A percentile compares a stretch with the other conserved stretches of the same genome.
These are phyloP conservation scores for Romanomermis culicivorax DNA, from an alignment of 2,888 invertebrate species.

Conservation along the genomic window DNA sequence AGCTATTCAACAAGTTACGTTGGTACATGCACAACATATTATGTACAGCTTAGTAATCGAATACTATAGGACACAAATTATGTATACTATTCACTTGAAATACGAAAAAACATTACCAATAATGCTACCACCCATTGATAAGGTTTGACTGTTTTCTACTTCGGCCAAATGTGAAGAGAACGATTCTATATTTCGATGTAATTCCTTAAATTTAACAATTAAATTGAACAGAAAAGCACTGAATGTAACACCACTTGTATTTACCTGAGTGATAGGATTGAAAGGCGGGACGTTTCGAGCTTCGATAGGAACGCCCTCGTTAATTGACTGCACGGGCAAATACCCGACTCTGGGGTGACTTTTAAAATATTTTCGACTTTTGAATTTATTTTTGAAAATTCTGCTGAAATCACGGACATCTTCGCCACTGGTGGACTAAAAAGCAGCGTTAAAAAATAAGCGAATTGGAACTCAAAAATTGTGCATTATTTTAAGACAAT, in stretches of 20 bases:
- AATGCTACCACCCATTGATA: background rate
- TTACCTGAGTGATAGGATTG: slow-evolving; percentile 34
- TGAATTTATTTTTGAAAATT: slow-evolving; percentile 67
- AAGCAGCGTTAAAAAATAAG: too few relatives aligned
- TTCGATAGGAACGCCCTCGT: slow-evolving; percentile 23
- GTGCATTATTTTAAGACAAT: too few relatives aligned
- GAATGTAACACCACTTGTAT: background rate
- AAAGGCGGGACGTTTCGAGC: slow-evolving; percentile 41
- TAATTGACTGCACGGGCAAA: slow-evolving; percentile 79
- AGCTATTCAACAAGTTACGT: too few relatives aligned
- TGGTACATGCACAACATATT: too few relatives aligned
- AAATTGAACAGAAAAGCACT: background rate
- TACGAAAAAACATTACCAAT: too few relatives aligned
- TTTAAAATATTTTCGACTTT: slow-evolving; percentile 88
- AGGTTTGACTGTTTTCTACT: background rate
- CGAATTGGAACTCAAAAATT: too few relatives aligned
- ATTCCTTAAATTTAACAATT: too few relatives aligned
- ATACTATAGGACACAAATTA: too few relatives aligned
- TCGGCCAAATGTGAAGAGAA: background rate
- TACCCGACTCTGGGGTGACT: slow-evolving; percentile 86
- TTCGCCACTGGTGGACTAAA: slow-evolving; percentile 91
- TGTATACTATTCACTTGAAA: too few relatives aligned
- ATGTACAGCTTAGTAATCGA: too few relatives aligned
- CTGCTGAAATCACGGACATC: slow-evolving; percentile 92
- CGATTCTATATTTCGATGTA: background rate